Base-by-base conservation (phyloP, 2,113 vertebrate genomes). In the Rutilus rutilus region DNA sequence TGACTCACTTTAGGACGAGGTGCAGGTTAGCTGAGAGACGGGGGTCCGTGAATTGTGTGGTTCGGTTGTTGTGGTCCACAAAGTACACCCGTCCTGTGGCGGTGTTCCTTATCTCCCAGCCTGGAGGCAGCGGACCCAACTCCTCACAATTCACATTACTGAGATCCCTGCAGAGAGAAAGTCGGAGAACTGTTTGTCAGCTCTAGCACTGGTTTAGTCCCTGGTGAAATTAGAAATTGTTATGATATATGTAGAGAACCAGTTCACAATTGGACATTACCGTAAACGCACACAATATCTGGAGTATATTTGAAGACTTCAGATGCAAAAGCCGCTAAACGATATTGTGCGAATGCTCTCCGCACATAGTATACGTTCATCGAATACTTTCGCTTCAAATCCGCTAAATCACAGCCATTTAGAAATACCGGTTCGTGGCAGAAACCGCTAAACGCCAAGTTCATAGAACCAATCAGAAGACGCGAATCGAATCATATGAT, bases 71-170 rank as follows among this genome's bases (percentile, higher is more conserved):
- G 95, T 99, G 98, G 95, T 99, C 98, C 86, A 99, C 98, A 87
- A 99, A 99, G 94, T 99, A 99, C 91, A 99, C 98, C 83, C 98
- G 96, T 89, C 98, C 98, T 19, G 98, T 99, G 82, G 98, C 98
- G 0, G 98, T 99, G 93, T 99, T 99, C 21, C 98, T 95, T 86
- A 99, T 99, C 94, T 99, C 98, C 98, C 98, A 99, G 91, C 98
- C 98, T 85, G 98, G 98, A 91, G 98, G 98, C 87, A 99, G 93
- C 8, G 98, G 98, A 89, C 98, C 98, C 89, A 99, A 95, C 92
- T 99, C 98, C 93, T 99, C 98, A 92, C 98, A 99, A 94, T 99
- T 99, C 91, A 99, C 97, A 93, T 99, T 99, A 94, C 98, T 98
- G 91, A 99, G 97, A 95, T 99, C 98, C 95, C 98, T 99, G 93